Percentiles rank a stretch among this genome's conserved stretches.
Conservation (phyloP, 2,113 vertebrate species). For the Peromyscus leucopus region DNA sequence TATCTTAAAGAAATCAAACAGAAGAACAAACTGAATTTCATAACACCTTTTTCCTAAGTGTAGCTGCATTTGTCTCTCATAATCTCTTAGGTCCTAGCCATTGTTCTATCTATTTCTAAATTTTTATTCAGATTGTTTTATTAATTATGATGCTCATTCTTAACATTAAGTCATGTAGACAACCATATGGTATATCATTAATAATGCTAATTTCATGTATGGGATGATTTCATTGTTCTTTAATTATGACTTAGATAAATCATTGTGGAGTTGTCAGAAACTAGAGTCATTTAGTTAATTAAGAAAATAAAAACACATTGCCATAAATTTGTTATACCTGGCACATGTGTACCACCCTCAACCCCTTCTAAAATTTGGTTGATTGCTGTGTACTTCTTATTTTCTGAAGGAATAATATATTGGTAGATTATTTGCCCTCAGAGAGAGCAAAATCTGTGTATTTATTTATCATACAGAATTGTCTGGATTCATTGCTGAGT, state of each 20-base stretch:
- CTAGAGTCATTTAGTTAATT: constrained; percentile 32
- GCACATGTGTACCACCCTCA: neutral
- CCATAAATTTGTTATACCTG: neutral
- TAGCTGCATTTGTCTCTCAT: neutral
- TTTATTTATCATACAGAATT: neutral
- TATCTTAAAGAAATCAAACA: neutral
- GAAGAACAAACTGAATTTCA: neutral
- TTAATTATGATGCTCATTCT: constrained; percentile 33
- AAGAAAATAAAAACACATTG: neutral
- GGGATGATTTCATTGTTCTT: neutral
- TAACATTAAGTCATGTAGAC: constrained; percentile 37
- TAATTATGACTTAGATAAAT: constrained; percentile 35
- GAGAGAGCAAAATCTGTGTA: neutral
- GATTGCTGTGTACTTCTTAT: constrained; percentile 16
- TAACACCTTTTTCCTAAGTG: neutral
- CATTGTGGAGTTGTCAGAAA: neutral
- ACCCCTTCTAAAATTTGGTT: neutral
- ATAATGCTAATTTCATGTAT: constrained; percentile 11
- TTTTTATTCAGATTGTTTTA: constrained; percentile 38
- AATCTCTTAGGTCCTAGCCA: neutral
- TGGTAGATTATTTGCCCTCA: neutral
- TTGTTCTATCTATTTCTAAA: neutral
- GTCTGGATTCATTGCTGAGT: neutral
- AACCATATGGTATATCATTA: neutral
- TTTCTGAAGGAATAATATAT: neutral